A percentile compares a stretch with the other conserved stretches of the same genome.
Evolutionary conservation across 2,797 vertebrate species (phyloP).

Genomic region (Coregonus ussuriensis): DNA sequence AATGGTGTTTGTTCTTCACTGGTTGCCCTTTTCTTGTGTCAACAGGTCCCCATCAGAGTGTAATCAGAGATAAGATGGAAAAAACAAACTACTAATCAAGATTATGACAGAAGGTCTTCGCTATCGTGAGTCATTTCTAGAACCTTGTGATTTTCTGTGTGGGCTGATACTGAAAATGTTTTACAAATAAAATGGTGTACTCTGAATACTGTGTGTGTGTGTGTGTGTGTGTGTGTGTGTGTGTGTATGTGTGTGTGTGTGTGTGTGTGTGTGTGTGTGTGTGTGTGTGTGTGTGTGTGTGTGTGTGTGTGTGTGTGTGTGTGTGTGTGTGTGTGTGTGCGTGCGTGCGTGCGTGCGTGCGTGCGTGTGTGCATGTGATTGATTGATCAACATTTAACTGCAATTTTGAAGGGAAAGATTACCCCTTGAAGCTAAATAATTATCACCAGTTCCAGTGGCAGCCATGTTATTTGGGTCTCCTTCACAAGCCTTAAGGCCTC

Average conservation of each 20-base stretch:
- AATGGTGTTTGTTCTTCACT: too few species aligned
- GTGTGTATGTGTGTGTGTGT: background rate
- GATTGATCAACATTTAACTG: background rate
- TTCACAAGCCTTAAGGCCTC: background rate
- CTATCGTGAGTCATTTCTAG: background rate
- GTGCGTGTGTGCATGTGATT: background rate
- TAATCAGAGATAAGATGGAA: background rate
- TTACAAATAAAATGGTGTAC: background rate
- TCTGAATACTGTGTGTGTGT: background rate
- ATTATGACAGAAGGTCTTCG: background rate
- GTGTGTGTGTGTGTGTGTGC: background rate
- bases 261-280: slow-evolving; percentile 2
- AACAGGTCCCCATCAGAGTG: background rate
- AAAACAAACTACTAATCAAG: background rate
- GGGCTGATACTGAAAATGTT: background rate
- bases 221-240: background rate
- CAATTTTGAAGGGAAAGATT: background rate
- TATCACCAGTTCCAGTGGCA: background rate
- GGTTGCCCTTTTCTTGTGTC: too few species aligned
- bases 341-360: background rate
- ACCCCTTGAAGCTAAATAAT: background rate
- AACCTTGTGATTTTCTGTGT: background rate
- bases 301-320: background rate
- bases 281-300: background rate
- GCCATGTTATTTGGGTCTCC: background rate